Percentiles rank a stretch among this genome's conserved stretches.
Conservation (phyloP, 2,888 invertebrate species). For the Latrodectus elegans region DNA sequence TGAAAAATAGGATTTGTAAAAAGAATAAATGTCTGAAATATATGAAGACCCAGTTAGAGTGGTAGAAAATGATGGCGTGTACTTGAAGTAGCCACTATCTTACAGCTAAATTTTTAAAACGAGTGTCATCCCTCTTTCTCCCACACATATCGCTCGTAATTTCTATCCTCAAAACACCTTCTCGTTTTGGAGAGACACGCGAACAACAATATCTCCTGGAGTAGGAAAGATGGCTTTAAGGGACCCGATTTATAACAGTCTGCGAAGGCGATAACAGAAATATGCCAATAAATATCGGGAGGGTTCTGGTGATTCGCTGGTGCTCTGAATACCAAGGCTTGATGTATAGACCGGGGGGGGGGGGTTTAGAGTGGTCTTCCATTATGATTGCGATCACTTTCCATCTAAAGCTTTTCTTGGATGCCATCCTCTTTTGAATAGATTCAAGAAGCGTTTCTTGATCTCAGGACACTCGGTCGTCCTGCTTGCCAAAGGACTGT, state of each 20-base stretch:
- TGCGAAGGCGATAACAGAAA: conserved; percentile 63
- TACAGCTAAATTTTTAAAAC: conserved; percentile 64
- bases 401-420: conserved; percentile 32
- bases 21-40: neutral
- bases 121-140: conserved; percentile 57
- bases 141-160: neutral
- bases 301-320: conserved; percentile 45
- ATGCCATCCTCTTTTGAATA: conserved; percentile 28
- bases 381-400: conserved; percentile 56
- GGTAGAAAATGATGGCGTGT: conserved; percentile 41
- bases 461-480: neutral
- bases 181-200: neutral
- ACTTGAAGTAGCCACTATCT: conserved; percentile 58
- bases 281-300: conserved; percentile 68
- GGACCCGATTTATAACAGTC: conserved; percentile 56
- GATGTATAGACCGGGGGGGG: conserved; percentile 61
- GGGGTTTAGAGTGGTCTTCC: conserved; percentile 57
- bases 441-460: conserved; percentile 8
- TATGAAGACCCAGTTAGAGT: conserved; percentile 5
- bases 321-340: conserved; percentile 37
- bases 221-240: neutral
- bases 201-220: neutral
- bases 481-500: neutral
- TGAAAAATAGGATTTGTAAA: neutral
- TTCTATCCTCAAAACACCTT: neutral